A percentile compares a stretch with the other conserved stretches of the same genome.
These are phyloP conservation scores for Eilema griseolum DNA, from an alignment of 2,888 invertebrate species.

Conservation along the genomic window DNA sequence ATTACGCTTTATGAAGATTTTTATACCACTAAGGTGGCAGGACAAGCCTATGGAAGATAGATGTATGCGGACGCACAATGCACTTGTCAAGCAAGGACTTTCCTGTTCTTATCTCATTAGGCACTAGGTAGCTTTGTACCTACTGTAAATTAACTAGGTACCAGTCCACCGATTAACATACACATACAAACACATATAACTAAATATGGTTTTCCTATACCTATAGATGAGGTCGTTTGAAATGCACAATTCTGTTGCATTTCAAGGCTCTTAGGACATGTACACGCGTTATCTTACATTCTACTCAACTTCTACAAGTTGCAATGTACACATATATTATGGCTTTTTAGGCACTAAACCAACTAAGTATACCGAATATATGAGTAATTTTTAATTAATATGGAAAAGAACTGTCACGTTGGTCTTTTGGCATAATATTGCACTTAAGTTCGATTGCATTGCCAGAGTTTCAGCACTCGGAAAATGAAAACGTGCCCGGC, in stretches of 20 bases:
- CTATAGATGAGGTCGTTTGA: background rate
- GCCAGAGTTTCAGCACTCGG: background rate
- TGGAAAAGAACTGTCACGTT: background rate
- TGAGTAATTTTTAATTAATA: background rate
- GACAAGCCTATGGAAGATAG: too few relatives aligned
- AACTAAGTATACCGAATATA: background rate
- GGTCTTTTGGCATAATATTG: background rate
- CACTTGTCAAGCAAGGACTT: conserved; percentile 51
- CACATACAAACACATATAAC: background rate
- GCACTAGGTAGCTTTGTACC: background rate
- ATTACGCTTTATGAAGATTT: conserved; percentile 8
- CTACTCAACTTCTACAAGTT: background rate
- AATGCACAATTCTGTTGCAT: conserved; percentile 4
- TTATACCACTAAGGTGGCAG: too few relatives aligned
- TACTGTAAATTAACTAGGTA: background rate
- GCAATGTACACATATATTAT: background rate
- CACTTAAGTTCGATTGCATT: background rate
- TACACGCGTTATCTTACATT: too few relatives aligned
- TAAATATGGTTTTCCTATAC: background rate
- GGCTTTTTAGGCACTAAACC: background rate
- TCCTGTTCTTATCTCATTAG: conserved; percentile 54
- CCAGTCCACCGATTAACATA: background rate
- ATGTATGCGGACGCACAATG: background rate
- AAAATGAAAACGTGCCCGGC: background rate
- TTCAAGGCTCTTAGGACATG: too few relatives aligned